Base-by-base conservation (phyloP, 2,888 invertebrate species). In the Zeuzera pyrina region DNA sequence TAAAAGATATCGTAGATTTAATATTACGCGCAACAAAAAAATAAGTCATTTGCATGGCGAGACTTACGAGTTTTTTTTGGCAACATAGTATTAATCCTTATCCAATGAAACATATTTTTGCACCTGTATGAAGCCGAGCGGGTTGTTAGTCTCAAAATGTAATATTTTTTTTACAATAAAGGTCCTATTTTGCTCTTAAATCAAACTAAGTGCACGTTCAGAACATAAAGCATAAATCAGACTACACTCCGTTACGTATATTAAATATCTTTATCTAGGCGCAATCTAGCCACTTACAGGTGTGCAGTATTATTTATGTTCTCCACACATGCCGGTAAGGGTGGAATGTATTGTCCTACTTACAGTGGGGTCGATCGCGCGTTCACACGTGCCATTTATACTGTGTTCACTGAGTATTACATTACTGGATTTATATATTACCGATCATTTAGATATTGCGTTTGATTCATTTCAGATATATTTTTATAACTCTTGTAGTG, bases 201-300 rank as follows among this genome's bases (percentile, higher is more conserved):
- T 30, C 15, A 33, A 40, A 41, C 42, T 43, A 48, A 49, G 47
- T 50, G 48, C 56, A 52, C 43, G 36, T 38, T 36, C 35, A 19
- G 38, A 45, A 25, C 12, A 13, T 22, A 5, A 25, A 5, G 45
- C 56, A 57, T 70, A 71, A 69, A 71, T 72, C 65, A 65, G 43
- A 36, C 42, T 45, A 45, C 25, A 38, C 52, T 52, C 45, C 50
- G 57, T 23, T 10, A 5, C 5, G 8, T 58, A 64, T 64, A 71
- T 68, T 66, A 68, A 65, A 66, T 69, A 68, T 71, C 69, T 72
- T 70, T 72, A 71, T 72, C 68, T 67, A 65, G 57, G 55, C 54
- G 45, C 65, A 58, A 72, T 71, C 73, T 67, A 63, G 66, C 60
- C 50, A 61, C 67, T 68, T 68, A 61, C 73, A 77, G 77, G 74